Evolutionary conservation across 2,797 vertebrate genomes (phyloP), one percentile per base, ranked within the genome.

Genomic region (Brotogeris chrysoptera): DNA sequence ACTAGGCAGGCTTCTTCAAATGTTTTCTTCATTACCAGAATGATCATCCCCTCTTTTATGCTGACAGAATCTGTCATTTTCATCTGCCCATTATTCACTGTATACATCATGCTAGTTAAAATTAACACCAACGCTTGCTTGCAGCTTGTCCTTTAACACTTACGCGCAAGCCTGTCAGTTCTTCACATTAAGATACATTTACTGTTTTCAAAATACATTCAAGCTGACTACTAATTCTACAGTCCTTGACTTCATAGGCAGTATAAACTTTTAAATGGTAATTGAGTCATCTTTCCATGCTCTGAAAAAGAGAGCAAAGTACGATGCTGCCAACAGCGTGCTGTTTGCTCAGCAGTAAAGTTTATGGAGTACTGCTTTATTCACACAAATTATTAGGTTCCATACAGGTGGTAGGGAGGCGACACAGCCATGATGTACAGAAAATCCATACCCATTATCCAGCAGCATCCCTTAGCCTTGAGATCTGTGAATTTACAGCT

Each of bases 291-390:
- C 90, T 92, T 92, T 80, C 92, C 90, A 92, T 76, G 82, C 86
- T 69, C 61, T 83, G 85, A 88, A 88, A 88, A 69, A 61, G 44
- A 93, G 82, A 92, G 72, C 85, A 57, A 92, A 79, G 61, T 32
- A 50, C 74, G 94, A 82, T 80, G 90, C 20, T 91, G 82, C 85
- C 85, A 90, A 25, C 52, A 71, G 80, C 1, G 2, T 25, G 82
- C 80, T 92, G 91, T 96, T 95, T 95, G 93, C 91, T 95, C 94
- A 95, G 95, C 96, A 92, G 90, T 94, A 80, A 95, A 91, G 69
- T 95, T 96, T 92, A 95, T 95, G 90, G 88, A 90, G 65, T 80
- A 83, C 70, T 70, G 79, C 88, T 96, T 95, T 88, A 93, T 91
- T 93, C 91, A 91, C 80, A 90, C 57, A 90, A 94, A 92, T 95